Base-by-base conservation (phyloP, 2,888 invertebrate genomes). In the Thysanoteuthis rhombus region DNA sequence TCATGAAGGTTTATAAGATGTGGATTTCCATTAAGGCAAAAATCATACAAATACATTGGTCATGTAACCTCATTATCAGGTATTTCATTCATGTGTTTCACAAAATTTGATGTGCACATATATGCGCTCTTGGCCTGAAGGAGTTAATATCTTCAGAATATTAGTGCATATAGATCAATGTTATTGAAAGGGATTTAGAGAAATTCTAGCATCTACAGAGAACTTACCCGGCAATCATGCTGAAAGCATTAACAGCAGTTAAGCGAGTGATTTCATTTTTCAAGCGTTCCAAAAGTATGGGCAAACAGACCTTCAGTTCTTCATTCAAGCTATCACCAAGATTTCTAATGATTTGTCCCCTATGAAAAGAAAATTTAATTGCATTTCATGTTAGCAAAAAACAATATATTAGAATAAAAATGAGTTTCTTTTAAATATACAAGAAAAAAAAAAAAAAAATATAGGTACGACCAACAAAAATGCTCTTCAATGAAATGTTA, bases 211-310 rank as follows among this genome's bases (percentile, higher is more conserved):
- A 75, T 10, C n/a, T 22, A 32, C 3, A 40, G 1, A 45, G 45
- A 12, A 94, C 96, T 95, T 95, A 97, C 97, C 98, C 98, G 45
- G 99, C 99, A 93, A 99, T 98, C 97, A 99, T 98, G 16, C 99
- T 99, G 28, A 99, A 97, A 22, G 99, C 99, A 97, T 99, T 99
- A 0, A 99, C 99, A 5, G 99, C 99, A 10, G 99, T 99, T 75
- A 99, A 97, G 42, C 99, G 98, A 0, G 99, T 99, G 93, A 99
- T 99, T 97, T 99, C 99, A 97, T 99, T 99, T 95, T 98, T 98
- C 93, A 99, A 97, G 95, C 99, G 98, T 97, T 99, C 99, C 97
- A 99, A 97, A 97, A 99, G 99, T 96, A 99, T 98, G 19, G 99
- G 99, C 94, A 99, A 97, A 97, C 99, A 99, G 12, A 98, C 98